A percentile compares a stretch with the other conserved stretches of the same genome.
These are phyloP conservation scores for Pseudococcus jackbeardsleyi DNA, from an alignment of 2,888 invertebrate species.

Conservation along the genomic window DNA sequence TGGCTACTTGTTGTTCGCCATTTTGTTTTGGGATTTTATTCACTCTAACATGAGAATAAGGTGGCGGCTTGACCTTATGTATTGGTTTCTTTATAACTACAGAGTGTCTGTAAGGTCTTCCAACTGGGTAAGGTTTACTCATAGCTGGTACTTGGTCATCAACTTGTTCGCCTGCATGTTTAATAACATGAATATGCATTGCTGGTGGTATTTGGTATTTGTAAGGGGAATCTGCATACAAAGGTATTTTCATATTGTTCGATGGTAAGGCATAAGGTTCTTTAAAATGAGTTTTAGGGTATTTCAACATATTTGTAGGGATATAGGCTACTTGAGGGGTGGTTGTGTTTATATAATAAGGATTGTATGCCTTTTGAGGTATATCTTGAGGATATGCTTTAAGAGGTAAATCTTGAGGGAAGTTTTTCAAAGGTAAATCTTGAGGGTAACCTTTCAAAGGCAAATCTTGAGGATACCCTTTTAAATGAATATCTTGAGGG, in stretches of 20 bases:
- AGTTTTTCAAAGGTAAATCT: background rate
- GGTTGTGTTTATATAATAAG: slow-evolving; percentile 8
- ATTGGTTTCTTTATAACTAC: slow-evolving; percentile 66
- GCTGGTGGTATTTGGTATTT: slow-evolving; percentile 62
- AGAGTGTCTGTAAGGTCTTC: slow-evolving; percentile 63
- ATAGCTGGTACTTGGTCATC: slow-evolving; percentile 52
- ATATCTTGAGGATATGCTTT: background rate
- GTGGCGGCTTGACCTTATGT: slow-evolving; percentile 52
- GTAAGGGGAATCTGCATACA: background rate
- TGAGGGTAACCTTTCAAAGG: background rate
- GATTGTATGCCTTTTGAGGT: background rate
- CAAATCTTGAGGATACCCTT: background rate
- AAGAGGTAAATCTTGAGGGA: background rate
- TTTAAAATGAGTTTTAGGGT: slow-evolving; percentile 6
- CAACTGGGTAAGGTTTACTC: slow-evolving; percentile 36
- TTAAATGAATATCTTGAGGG: background rate
- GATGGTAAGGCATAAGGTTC: slow-evolving; percentile 23
- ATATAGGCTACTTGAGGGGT: slow-evolving; percentile 26
- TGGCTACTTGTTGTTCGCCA: slow-evolving; percentile 49
- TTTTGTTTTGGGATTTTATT: slow-evolving; percentile 43
- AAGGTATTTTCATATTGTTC: slow-evolving; percentile 2
- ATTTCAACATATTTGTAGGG: slow-evolving; percentile 28
- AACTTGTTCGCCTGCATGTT: slow-evolving; percentile 60
- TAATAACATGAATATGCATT: slow-evolving; percentile 65
- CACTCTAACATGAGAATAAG: background rate